phyloP scores from a whole-genome alignment of 1,140 invertebrate genomes.

The Goniozus legneri region DNA sequence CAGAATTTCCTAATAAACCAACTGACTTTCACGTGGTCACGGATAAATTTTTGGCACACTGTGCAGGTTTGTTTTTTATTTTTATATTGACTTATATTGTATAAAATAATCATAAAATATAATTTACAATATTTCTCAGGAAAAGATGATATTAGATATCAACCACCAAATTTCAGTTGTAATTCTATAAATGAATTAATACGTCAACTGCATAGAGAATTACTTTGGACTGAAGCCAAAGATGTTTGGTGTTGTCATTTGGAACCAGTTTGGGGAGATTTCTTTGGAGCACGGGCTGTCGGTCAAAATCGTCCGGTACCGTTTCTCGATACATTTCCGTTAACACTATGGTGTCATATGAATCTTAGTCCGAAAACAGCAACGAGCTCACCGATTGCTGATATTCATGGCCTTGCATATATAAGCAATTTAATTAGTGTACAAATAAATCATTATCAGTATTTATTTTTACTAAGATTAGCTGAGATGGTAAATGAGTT shows the following conservation, averaged over 20 bases:
- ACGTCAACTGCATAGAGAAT: constrained; percentile 58
- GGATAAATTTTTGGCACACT: constrained; percentile 73
- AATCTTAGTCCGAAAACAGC: constrained; percentile 24
- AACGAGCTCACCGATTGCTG: constrained; percentile 43
- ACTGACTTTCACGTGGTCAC: constrained; percentile 68
- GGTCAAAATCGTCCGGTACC: constrained; percentile 73
- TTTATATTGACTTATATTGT: neutral
- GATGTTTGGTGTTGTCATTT: constrained; percentile 84
- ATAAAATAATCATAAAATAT: constrained; percentile 9
- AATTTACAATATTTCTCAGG: constrained; percentile 39
- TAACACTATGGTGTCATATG: constrained; percentile 75
- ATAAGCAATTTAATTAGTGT: constrained; percentile 77
- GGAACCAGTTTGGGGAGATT: constrained; percentile 92
- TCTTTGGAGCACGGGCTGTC: constrained; percentile 74
- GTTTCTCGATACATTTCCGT: constrained; percentile 85
- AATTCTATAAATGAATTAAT: constrained; percentile 51
- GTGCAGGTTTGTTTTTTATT: constrained; percentile 57
- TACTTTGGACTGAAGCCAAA: constrained; percentile 78
- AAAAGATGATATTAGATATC: constrained; percentile 53
- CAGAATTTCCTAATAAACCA: constrained; percentile 67
- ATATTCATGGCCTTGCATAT: constrained; percentile 69
- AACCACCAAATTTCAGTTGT: constrained; percentile 42
- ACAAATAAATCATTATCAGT: constrained; percentile 91
- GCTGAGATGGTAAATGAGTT: constrained; percentile 79
- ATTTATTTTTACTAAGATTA: constrained; percentile 81